Base-by-base conservation (phyloP, 2,888 invertebrate genomes). In the Crematogaster levior region DNA sequence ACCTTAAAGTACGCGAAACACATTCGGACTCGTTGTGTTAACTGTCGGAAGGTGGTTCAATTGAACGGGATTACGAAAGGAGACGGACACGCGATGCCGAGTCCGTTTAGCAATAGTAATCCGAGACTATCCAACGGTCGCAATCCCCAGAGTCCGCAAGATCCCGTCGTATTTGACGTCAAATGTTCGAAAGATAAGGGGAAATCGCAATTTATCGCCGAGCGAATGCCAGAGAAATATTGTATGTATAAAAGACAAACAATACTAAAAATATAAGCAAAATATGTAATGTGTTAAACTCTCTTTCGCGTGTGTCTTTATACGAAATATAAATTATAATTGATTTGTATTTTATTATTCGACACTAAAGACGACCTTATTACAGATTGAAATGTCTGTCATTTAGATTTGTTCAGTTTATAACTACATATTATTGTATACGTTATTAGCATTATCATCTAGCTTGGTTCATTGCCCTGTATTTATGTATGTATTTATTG, bases 1-100 rank as follows among this genome's bases (percentile, higher is more conserved):
- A 75, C 82, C 84, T 82, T 82, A 82, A 82, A 80, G 34, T 73
- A 70, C 84, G 82, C 74, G 68, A 84, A 84, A 82, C 84, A 61
- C 82, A 82, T 56, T 63, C 53, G 56, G 61, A 51, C 70, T 68
- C 74, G 74, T 61, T 61, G 77, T 80, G 80, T 61, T 81, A 77
- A 81, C 81, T 77, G 81, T 81, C 56, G 60, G 53, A 77, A 74
- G 81, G 80, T 66, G 68, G 74, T 77, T 79, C 81, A 82, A 84
- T 84, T 79, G 85, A 82, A 84, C 68, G 80, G 84, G 73, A 85
- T 85, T 82, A 79, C 70, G 81, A 84, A 75, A 70, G 63, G 81
- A 84, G 84, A 83, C 56, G 66, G 68, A 40, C 81, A 48, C 37
- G 56, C 73, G 81, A 73, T 58, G 63, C 43, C 56, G 51, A 68